A percentile compares a stretch with the other conserved stretches of the same genome.
phyloP scores from a whole-genome alignment of 2,888 invertebrate species.

The Smittia sp. region DNA sequence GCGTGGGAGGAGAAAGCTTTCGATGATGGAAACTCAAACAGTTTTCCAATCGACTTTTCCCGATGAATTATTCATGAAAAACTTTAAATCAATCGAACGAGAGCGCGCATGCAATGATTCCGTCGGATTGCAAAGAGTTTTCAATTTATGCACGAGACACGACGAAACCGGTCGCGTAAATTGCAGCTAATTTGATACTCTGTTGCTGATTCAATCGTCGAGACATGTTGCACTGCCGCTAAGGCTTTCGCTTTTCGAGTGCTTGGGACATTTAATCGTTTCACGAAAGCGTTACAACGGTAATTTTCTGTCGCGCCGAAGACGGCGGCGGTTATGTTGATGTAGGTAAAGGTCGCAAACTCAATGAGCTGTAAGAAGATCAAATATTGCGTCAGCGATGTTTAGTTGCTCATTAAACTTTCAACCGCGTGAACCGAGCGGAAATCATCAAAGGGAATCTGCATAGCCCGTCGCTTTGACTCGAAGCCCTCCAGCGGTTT shows the following conservation, averaged over 20 bases:
- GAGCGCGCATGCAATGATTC: neutral
- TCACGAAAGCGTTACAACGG: neutral
- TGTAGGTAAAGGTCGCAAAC: slow-evolving; percentile 10
- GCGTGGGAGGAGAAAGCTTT: neutral
- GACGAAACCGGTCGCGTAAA: slow-evolving; percentile 31
- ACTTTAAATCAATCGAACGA: neutral
- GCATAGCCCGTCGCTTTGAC: too few relatives aligned
- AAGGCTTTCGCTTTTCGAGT: neutral
- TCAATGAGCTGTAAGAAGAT: slow-evolving; percentile 1
- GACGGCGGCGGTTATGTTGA: neutral
- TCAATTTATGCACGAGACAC: neutral
- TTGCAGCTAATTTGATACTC: slow-evolving; percentile 26
- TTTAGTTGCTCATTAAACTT: neutral
- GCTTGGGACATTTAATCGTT: neutral
- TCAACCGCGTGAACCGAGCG: too few relatives aligned
- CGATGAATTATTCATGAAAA: neutral
- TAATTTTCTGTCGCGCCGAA: neutral
- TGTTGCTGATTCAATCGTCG: slow-evolving; percentile 22
- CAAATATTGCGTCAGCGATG: slow-evolving; percentile 13
- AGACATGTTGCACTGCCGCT: neutral
- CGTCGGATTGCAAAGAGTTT: neutral
- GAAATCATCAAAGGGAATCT: too few relatives aligned
- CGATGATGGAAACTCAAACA: neutral
- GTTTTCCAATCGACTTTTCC: neutral
- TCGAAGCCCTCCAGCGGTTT: too few relatives aligned